Base-by-base conservation (phyloP, 2,797 vertebrate species). In the Cossypha heuglini region DNA sequence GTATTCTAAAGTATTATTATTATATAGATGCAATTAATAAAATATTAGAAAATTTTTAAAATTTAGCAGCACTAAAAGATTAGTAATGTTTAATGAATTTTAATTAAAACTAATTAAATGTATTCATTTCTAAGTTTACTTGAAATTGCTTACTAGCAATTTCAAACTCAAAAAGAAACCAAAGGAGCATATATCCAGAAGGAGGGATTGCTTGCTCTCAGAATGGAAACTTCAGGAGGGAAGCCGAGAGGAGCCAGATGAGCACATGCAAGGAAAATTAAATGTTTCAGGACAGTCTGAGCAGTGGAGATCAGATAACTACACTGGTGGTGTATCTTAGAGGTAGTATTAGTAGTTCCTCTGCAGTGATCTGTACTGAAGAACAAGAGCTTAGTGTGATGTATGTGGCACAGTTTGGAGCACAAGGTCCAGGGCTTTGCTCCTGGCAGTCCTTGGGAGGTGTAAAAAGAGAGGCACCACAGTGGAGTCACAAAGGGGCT, bases 211-310 rank as follows among this genome's bases (percentile, higher is more conserved):
- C 54, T 88, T 58, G 54, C 75, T 83, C 25, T 88, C 33, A 55
- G 84, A 54, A 63, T 75, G 89, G 88, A 77, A 67, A 51, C 57
- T 79, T 95, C 54, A 63, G 68, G 61, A 91, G 69, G 72, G 87
- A 87, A 93, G 78, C 29, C 0, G 21, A 86, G 81, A 96, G 58
- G 46, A 89, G 63, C 90, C 26, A n/a, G 59, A 28, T 1, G 12
- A 94, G 54, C 54, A 51, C 73, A 88, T 31, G 62, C 43, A 64
- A 86, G 80, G 90, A 94, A 95, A 96, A 93, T 90, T 17, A 84
- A 90, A 90, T 81, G 37, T 95, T 96, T 96, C 73, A 66, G 86
- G 58, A 43, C 0, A 1, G 55, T 83, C 52, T 68, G 49, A 82
- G 54, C 57, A 54, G 42, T 58, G 52, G 35, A 54, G 57, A 89